Evolutionary conservation across 2,888 invertebrate genomes (phyloP), one percentile per base, ranked within the genome.

Genomic region (Phorcus lineatus): DNA sequence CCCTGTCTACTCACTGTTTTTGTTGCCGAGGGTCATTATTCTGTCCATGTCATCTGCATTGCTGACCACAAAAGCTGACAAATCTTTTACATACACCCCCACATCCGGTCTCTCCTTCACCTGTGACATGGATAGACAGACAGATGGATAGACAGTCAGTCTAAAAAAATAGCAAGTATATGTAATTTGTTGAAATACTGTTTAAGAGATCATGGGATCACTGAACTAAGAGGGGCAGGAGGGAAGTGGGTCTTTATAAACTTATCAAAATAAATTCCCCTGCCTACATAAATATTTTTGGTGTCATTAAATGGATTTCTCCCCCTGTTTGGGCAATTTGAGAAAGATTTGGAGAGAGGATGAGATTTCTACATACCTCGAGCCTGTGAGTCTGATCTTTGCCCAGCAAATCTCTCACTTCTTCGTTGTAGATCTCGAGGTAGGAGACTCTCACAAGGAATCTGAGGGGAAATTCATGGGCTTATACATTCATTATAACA

Each of bases 401-500:
- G 7, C 96, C 96, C 4, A 99, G 94, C 66, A 99, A 94, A 94
- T 99, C 99, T 36, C 99, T 95, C 0, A 99, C 98, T 93, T 99
- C 99, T 93, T 99, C 99, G 93, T 99, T 99, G 94, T 99, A 99
- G 84, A 99, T 99, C 94, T 99, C 99, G 93, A 99, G 94, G 93
- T 99, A 99, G 0, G 99, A 98, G 6, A 99, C 99, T 87, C 99
- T 96, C 7, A 99, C 99, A 77, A 99, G 94, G 94, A 99, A 99
- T 90, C 97, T 97, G 91, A 11, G 90, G 83, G 79, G 75, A 79
- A 66, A 82, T n/a, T 6, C 28, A 31, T 22, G 3, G 70, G 47
- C 47, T 17, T 17, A 47, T 47, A 13, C 7, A 66, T 11, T 28
- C 7, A 19, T 3, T 19, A 66, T 7, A 22, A 66, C 19, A 19